phyloP scores from a whole-genome alignment of 2,797 vertebrate genomes.

The Fringilla coelebs region DNA sequence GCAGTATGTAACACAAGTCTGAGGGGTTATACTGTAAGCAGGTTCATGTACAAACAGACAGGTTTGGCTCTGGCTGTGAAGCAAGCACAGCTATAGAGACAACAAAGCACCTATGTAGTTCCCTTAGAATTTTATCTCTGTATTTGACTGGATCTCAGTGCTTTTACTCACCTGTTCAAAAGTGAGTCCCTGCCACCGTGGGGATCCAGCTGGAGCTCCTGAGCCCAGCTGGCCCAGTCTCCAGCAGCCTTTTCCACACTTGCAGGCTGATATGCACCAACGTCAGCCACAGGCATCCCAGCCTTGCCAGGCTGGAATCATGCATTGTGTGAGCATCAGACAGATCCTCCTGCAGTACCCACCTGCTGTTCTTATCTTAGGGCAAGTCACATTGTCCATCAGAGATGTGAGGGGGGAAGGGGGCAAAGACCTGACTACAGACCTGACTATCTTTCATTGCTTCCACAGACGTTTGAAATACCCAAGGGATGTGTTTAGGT shows the following conservation, averaged over 20 bases:
- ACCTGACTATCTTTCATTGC: rapidly evolving
- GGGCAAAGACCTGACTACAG: neutral
- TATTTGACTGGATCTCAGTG: neutral
- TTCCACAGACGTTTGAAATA: neutral
- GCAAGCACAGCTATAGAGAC: neutral
- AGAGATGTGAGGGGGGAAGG: rapidly evolving
- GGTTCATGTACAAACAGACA: neutral
- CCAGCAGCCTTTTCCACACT: neutral
- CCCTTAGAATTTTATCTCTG: neutral
- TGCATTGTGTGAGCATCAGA: neutral
- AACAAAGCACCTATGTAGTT: rapidly evolving
- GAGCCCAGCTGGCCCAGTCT: neutral
- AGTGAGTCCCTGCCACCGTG: rapidly evolving
- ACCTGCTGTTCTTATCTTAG: too few species aligned
- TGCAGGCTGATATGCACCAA: neutral
- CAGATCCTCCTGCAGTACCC: neutral
- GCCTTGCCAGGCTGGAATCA: neutral
- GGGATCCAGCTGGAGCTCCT: neutral
- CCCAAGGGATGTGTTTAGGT: neutral
- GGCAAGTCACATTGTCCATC: neutral
- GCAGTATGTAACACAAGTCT: neutral
- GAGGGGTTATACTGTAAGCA: neutral
- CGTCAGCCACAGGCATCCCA: neutral
- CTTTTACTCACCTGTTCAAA: neutral
- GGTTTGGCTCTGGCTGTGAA: neutral